These are phyloP conservation scores for Macrotis lagotis DNA, from an alignment of 2,113 vertebrate genomes.

Conservation along the genomic window DNA sequence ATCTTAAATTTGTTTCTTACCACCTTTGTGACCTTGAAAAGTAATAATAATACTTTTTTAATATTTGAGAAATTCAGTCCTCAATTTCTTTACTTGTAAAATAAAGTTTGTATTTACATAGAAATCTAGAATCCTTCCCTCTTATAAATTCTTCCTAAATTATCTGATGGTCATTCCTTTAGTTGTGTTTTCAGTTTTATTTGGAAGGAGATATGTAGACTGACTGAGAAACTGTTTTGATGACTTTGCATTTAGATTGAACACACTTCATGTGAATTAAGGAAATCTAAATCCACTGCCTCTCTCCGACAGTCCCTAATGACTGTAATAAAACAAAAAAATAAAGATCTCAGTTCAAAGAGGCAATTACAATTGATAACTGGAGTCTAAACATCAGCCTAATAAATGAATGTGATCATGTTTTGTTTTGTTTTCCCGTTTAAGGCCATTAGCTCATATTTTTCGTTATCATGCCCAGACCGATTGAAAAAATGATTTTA, in stretches of 20 bases:
- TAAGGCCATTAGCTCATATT: not conserved
- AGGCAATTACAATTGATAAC: not conserved
- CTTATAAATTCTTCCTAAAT: not conserved
- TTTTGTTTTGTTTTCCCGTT: not conserved
- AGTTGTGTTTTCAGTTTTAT: not conserved
- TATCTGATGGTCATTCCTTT: not conserved
- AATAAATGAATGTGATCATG: not conserved
- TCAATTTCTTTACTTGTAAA: not conserved
- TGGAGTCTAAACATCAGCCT: not conserved
- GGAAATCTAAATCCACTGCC: not conserved
- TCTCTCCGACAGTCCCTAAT: not conserved
- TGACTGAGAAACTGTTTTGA: not conserved
- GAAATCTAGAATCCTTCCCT: not conserved
- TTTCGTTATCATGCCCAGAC: not conserved
- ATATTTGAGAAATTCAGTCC: not conserved
- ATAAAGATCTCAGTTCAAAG: not conserved
- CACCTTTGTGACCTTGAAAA: not conserved
- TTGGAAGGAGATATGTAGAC: not conserved
- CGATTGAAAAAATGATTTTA: constrained; percentile 10
- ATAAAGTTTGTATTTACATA: not conserved
- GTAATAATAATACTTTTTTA: not conserved
- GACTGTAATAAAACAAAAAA: not conserved
- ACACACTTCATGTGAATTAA: not conserved
- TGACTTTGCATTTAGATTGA: not conserved
- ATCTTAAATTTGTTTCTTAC: not conserved